Conservation (phyloP, 53 echinoderm and acorn worm species). For the Echinarachnius parma region DNA sequence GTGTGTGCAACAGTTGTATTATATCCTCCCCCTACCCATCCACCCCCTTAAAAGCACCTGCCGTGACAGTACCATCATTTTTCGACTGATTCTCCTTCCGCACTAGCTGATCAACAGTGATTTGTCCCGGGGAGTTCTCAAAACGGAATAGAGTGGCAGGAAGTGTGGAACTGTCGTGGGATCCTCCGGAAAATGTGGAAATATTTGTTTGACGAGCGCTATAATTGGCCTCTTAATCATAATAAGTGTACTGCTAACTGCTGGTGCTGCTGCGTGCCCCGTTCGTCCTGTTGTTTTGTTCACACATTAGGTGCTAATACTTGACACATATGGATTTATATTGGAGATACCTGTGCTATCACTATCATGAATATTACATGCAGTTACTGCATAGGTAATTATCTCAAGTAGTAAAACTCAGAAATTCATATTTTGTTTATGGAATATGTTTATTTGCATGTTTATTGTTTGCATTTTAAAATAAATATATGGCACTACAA, state of each 20-base stretch:
- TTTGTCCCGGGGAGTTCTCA: background rate
- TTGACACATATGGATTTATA: conserved; percentile 38
- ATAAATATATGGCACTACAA: no score
- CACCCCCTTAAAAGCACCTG: conserved; percentile 27
- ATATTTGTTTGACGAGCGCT: conserved; percentile 45
- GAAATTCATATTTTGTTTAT: no score
- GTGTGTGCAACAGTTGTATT: no score
- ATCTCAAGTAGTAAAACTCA: no score
- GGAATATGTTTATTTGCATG: no score
- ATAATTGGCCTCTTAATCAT: conserved; percentile 50
- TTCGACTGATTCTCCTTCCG: conserved; percentile 15
- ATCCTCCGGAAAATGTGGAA: conserved; percentile 25
- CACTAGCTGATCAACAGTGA: no score
- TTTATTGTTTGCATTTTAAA: no score
- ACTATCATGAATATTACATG: conserved; percentile 10
- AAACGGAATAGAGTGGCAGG: conserved; percentile 27
- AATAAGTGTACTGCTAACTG: no score
- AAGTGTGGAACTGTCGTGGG: conserved; percentile 19
- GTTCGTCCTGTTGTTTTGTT: conserved; percentile 12
- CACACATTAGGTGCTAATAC: conserved; percentile 5
- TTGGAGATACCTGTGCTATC: conserved; percentile 24
- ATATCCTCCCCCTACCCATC: no score
- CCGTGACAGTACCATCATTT: background rate
- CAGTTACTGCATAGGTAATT: conserved; percentile 33
- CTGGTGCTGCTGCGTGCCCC: conserved; percentile 9